phyloP scores from a whole-genome alignment of 2,888 invertebrate species.

The Acanthococcus lagerstroemiae region DNA sequence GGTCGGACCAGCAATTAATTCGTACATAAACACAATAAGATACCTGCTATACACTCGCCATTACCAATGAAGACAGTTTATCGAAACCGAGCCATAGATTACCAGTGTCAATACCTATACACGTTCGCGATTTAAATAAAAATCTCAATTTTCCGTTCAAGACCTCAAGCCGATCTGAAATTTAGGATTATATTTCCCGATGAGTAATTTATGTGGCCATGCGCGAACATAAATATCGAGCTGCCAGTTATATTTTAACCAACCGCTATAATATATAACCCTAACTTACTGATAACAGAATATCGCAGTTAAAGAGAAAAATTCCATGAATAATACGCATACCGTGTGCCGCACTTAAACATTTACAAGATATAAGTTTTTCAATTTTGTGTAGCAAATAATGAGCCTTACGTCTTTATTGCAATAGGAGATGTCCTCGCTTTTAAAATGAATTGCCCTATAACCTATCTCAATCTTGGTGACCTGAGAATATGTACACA shows the following conservation, averaged over 20 bases:
- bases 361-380: conserved; percentile 17
- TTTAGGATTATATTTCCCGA: conserved; percentile 28
- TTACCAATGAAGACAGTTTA: background rate
- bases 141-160: conserved; percentile 9
- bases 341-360: conserved; percentile 26
- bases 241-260: conserved; percentile 23
- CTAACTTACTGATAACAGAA: conserved; percentile 23
- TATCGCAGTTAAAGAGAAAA: conserved; percentile 19
- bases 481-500: conserved; percentile 25
- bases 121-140: conserved; percentile 4
- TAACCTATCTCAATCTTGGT: conserved; percentile 29
- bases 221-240: conserved; percentile 13
- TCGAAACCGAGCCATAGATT: background rate
- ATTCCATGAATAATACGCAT: conserved; percentile 29
- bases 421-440: conserved; percentile 27
- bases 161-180: conserved; percentile 19
- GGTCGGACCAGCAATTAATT: background rate
- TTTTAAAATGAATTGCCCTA: conserved; percentile 28
- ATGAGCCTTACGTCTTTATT: conserved; percentile 26
- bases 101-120: conserved; percentile 14
- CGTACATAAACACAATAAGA: no score
- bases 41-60: conserved; percentile 1
- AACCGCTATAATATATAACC: conserved; percentile 22
- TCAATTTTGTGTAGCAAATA: conserved; percentile 28
- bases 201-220: conserved; percentile 19